Conservation (phyloP, 2,113 vertebrate species). For the Polypterus senegalus region DNA sequence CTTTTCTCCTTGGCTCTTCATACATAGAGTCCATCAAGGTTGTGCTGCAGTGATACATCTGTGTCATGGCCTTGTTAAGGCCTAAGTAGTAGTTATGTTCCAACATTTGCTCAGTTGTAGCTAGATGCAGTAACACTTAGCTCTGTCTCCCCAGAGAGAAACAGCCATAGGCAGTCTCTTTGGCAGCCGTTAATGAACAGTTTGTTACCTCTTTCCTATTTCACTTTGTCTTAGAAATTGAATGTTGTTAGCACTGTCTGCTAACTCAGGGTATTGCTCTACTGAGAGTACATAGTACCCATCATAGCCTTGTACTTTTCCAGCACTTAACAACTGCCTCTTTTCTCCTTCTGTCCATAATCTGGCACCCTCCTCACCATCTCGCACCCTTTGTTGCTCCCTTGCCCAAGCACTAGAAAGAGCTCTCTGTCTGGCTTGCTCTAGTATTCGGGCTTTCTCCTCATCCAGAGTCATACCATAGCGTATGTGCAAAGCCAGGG, state of each 20-base stretch:
- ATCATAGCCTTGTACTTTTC: constrained; percentile 88
- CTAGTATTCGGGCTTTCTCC: constrained; percentile 85
- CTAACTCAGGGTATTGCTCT: constrained; percentile 96
- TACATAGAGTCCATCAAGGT: constrained; percentile 53
- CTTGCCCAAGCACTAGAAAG: constrained; percentile 79
- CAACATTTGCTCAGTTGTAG: constrained; percentile 43
- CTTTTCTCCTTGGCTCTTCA: constrained; percentile 52
- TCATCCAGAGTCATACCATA: constrained; percentile 91
- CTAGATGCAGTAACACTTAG: constrained; percentile 65
- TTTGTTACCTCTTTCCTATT: constrained; percentile 96
- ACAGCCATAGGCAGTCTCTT: constrained; percentile 53
- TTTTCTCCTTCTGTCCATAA: constrained; percentile 96
- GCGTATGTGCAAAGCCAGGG: constrained; percentile 81
- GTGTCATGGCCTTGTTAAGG: constrained; percentile 66
- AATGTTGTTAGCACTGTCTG: constrained; percentile 92
- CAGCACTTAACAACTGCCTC: constrained; percentile 85
- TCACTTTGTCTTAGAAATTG: constrained; percentile 97
- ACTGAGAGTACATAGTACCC: constrained; percentile 97
- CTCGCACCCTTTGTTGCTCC: constrained; percentile 81
- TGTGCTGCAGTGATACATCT: constrained; percentile 74
- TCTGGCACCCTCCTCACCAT: constrained; percentile 84
- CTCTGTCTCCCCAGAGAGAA: constrained; percentile 42
- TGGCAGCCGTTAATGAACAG: constrained; percentile 52
- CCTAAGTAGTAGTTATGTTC: constrained; percentile 47
- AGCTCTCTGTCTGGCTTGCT: constrained; percentile 85